phyloP scores from a whole-genome alignment of 23 tunicate species.

The Diplosoma virens region DNA sequence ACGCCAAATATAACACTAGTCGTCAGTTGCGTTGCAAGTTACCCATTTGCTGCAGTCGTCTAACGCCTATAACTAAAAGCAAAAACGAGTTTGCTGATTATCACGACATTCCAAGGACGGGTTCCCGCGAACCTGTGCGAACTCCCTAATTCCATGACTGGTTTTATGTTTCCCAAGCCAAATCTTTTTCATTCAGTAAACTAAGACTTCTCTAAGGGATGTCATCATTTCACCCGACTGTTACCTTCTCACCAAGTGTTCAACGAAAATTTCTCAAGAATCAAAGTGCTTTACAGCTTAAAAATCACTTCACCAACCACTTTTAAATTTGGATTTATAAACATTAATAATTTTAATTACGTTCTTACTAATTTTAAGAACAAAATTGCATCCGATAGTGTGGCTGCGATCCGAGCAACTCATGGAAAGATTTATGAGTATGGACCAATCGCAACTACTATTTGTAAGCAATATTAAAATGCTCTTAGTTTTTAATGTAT shows the following conservation, averaged over 20 bases:
- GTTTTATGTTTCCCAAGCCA: no score
- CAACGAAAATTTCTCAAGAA: no score
- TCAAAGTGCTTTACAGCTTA: no score
- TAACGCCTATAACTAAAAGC: neutral
- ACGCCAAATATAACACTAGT: no score
- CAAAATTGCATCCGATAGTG: slow-evolving; percentile 54
- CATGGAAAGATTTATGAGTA: slow-evolving; percentile 42
- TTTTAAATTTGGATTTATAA: neutral
- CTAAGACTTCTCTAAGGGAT: neutral
- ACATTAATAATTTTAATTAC: neutral
- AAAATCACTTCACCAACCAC: no score
- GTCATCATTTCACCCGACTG: neutral
- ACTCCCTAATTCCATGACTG: no score
- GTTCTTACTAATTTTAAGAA: slow-evolving; percentile 32
- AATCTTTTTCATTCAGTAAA: neutral
- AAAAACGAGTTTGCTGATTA: neutral
- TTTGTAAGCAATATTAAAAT: slow-evolving; percentile 94
- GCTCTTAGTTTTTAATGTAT: no score
- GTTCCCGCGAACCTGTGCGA: neutral
- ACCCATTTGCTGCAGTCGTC: neutral
- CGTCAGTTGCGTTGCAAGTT: no score
- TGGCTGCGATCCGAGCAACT: slow-evolving; percentile 47
- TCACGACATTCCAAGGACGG: neutral
- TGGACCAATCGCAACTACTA: slow-evolving; percentile 71
- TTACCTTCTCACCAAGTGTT: neutral